Evolutionary conservation across 2,113 vertebrate genomes (phyloP).

Genomic region (Elgaria multicarinata): DNA sequence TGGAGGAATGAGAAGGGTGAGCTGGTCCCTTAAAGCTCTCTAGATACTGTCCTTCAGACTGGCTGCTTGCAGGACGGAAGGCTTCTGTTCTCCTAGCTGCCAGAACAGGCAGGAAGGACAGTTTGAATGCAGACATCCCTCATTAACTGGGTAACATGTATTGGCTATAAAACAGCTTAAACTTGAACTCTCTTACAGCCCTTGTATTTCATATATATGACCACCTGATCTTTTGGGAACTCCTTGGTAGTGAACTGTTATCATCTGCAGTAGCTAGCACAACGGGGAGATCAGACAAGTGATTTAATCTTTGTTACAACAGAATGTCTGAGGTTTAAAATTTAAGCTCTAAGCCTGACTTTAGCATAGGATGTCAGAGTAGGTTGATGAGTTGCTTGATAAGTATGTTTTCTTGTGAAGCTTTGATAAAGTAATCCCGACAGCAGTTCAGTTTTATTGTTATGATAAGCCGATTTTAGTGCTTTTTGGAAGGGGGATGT

Average conservation of each 20-base stretch:
- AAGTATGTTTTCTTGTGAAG: background rate
- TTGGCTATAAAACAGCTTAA: background rate
- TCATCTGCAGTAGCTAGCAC: constrained; percentile 17
- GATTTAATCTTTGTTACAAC: constrained; percentile 18
- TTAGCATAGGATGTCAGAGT: background rate
- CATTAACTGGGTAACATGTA: background rate
- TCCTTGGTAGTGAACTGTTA: background rate
- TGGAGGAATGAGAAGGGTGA: background rate
- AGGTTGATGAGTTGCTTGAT: background rate
- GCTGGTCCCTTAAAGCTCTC: background rate
- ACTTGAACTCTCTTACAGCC: background rate
- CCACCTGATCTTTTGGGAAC: background rate
- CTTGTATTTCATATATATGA: rapidly evolving
- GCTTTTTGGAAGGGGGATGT: constrained; percentile 33
- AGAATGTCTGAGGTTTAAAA: background rate
- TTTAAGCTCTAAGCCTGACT: background rate
- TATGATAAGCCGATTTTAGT: constrained; percentile 12
- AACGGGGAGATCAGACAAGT: constrained; percentile 20
- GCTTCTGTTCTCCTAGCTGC: background rate
- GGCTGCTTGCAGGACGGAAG: background rate
- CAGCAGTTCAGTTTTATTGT: constrained; percentile 25
- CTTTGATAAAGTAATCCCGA: constrained; percentile 15
- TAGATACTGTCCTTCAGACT: background rate
- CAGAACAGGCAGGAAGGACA: background rate
- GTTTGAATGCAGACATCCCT: background rate